phyloP scores from a whole-genome alignment of 2,888 invertebrate genomes.

The Bruchidius siliquastri region DNA sequence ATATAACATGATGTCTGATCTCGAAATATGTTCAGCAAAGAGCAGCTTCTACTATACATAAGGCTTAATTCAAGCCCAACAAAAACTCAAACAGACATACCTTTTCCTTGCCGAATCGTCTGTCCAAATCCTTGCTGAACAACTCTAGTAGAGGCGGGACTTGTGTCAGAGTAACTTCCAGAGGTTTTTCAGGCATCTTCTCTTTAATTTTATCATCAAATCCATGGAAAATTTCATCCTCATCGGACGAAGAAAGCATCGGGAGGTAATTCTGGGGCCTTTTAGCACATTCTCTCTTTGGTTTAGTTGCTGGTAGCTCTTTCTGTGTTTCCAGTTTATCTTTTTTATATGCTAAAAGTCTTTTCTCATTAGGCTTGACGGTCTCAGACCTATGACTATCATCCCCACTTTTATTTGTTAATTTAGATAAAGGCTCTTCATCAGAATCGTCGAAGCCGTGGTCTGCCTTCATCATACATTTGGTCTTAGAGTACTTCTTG shows the following conservation, averaged over 20 bases:
- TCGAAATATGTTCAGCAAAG: too few species aligned
- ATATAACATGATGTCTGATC: too few species aligned
- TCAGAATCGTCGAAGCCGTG: slow-evolving; percentile 57
- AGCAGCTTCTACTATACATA: too few species aligned
- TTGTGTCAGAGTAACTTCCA: slow-evolving; percentile 1
- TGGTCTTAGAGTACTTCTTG: slow-evolving; percentile 30
- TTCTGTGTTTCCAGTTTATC: slow-evolving; percentile 12
- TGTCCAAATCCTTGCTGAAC: slow-evolving; percentile 41
- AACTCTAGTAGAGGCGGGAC: slow-evolving; percentile 39
- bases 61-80: too few species aligned
- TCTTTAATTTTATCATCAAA: slow-evolving; percentile 28
- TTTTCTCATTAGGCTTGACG: slow-evolving; percentile 7
- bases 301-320: slow-evolving; percentile 15
- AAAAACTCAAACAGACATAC: too few species aligned
- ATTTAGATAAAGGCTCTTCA: slow-evolving; percentile 60
- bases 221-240: slow-evolving; percentile 47
- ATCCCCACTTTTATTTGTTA: slow-evolving; percentile 39
- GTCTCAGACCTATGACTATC: slow-evolving; percentile 17
- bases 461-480: slow-evolving; percentile 27
- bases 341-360: slow-evolving; percentile 7
- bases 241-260: slow-evolving; percentile 48
- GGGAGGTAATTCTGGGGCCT: slow-evolving; percentile 43
- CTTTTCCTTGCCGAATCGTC: slow-evolving; percentile 53
- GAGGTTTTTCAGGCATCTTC: slow-evolving; percentile 5
- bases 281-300: slow-evolving; percentile 44